Conservation (phyloP, 2,888 invertebrate genomes). For the Melanostoma scalare region DNA sequence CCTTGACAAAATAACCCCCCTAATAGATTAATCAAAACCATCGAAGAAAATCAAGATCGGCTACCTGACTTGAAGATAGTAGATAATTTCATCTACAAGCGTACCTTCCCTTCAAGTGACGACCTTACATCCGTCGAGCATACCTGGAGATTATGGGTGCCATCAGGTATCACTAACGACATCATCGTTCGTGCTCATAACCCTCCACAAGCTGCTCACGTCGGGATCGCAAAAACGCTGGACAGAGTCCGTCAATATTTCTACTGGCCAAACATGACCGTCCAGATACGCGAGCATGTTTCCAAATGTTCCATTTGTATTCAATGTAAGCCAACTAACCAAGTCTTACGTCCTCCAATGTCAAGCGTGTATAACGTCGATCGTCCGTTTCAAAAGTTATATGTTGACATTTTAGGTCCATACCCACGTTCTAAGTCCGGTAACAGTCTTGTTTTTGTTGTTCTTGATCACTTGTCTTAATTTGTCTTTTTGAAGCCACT, state of each 20-base stretch:
- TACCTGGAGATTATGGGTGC: slow-evolving; percentile 39
- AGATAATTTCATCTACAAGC: slow-evolving; percentile 17
- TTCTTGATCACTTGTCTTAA: too few relatives aligned
- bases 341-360: slow-evolving; percentile 7
- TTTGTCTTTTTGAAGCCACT: too few relatives aligned
- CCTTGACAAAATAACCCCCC: background rate
- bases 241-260: slow-evolving; percentile 28
- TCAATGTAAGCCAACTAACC: background rate
- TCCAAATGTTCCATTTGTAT: background rate
- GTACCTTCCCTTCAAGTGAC: background rate
- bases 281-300: slow-evolving; percentile 1
- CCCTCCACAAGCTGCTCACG: slow-evolving; percentile 33
- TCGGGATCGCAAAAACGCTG: slow-evolving; percentile 27
- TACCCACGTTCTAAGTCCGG: too few relatives aligned
- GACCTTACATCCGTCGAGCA: background rate
- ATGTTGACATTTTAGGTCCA: too few relatives aligned
- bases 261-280: slow-evolving; percentile 57
- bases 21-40: slow-evolving; percentile 4
- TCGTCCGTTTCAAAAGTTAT: too few relatives aligned
- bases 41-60: background rate
- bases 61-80: slow-evolving; percentile 16
- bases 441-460: too few relatives aligned
- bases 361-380: background rate
- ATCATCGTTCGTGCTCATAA: slow-evolving; percentile 32
- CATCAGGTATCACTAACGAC: slow-evolving; percentile 3